A percentile compares a stretch with the other conserved stretches of the same genome.
Conservation (phyloP, 2,888 invertebrate genomes). For the Didymodactylos carnosus region DNA sequence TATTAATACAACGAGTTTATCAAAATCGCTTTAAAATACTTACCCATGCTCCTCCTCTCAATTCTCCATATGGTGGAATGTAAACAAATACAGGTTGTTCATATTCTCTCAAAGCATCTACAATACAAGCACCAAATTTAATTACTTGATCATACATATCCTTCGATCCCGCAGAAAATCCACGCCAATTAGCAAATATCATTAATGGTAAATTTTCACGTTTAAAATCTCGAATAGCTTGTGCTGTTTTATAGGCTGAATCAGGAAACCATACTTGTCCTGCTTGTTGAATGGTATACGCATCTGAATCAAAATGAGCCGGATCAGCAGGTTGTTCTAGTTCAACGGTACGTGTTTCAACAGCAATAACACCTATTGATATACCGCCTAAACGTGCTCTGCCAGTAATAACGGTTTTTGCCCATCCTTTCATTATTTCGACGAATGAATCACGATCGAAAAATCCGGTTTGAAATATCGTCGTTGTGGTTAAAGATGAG, state of each 20-base stretch:
- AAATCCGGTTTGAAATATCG: slow-evolving; percentile 12
- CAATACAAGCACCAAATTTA: slow-evolving; percentile 96
- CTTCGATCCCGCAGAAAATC: slow-evolving; percentile 98
- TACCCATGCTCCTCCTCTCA: slow-evolving; percentile 95
- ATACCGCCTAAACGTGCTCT: slow-evolving; percentile 23
- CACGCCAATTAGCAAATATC: slow-evolving; percentile 97
- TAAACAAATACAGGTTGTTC: slow-evolving; percentile 79
- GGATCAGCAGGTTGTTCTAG: slow-evolving; percentile 87
- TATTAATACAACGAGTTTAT: no score
- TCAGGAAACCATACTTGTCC: slow-evolving; percentile 98
- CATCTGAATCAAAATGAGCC: slow-evolving; percentile 86
- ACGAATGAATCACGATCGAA: slow-evolving; percentile 43
- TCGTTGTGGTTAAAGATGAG: background rate
- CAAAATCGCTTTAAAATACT: no score
- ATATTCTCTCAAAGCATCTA: slow-evolving; percentile 73
- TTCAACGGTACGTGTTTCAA: slow-evolving; percentile 87
- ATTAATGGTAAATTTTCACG: slow-evolving; percentile 78
- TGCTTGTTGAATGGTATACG: slow-evolving; percentile 50
- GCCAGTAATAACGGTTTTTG: slow-evolving; percentile 59
- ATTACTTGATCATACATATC: slow-evolving; percentile 53
- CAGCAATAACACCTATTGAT: slow-evolving; percentile 77
- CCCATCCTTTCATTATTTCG: slow-evolving; percentile 92
- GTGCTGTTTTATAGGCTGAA: slow-evolving; percentile 92
- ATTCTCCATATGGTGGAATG: slow-evolving; percentile 83
- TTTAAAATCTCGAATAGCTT: slow-evolving; percentile 87